Base-by-base conservation (phyloP, 2,888 invertebrate genomes). In the Elysia crispata region DNA sequence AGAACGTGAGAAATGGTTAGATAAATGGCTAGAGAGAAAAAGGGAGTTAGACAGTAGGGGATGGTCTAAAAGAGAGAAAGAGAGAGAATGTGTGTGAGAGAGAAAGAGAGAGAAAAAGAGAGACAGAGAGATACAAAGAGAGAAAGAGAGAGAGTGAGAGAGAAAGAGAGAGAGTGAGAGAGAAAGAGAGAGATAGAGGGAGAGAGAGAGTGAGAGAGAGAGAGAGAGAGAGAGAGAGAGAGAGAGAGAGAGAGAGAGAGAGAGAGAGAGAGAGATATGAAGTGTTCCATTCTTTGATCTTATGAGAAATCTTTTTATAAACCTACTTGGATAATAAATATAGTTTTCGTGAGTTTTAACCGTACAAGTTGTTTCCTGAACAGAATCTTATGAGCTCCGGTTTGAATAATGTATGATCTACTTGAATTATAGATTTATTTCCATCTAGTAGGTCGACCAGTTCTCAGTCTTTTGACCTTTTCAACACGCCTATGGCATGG, bases 31-130 rank as follows among this genome's bases (percentile, higher is more conserved):
- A 5, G 60, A 8, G 60, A 3, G 15, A 8, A 23, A 8, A 23
- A 8, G 60, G 23, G 6, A 60, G 15, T 6, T 20, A 60, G 60
- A 60, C n/a, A 60, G 54, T 23, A 23, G 23, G 60, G 3, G 60
- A 60, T 5, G 15, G 60, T 23, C 3, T 23, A 18, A 60, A 18
- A 60, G 60, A 3, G 6, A 60, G 5, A 5, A 23, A 5, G 60
- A 8, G 60, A 3, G 15, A 8, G 15, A 8, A 23, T 23, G 60
- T 23, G 15, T 23, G 60, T 23, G 20, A 8, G 15, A 3, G 60
- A 8, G 5, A 60, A 60, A 60, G 60, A 60, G 60, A 60, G 60
- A 60, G 60, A n/a, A n/a, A n/a, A n/a, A n/a, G n/a, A n/a, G n/a
- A n/a, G n/a, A n/a, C n/a, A n/a, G n/a, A n/a, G n/a, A n/a, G n/a